These are phyloP conservation scores for Apodemia hepburni DNA, from an alignment of 2,888 invertebrate genomes.

Conservation along the genomic window DNA sequence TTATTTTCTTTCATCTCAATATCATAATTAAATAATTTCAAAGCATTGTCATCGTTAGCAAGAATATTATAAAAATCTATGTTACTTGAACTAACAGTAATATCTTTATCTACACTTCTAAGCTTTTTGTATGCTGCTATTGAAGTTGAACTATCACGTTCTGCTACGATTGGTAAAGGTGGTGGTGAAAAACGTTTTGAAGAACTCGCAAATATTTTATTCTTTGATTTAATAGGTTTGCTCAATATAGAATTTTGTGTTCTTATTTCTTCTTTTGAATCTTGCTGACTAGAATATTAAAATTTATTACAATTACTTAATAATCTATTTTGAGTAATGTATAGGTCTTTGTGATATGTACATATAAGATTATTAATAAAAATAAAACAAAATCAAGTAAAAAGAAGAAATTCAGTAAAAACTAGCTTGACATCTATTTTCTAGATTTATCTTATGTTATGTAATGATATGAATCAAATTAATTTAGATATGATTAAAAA, in stretches of 20 bases:
- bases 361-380: too few species aligned
- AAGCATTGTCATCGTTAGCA: neutral
- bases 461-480: too few species aligned
- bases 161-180: conserved; percentile 39
- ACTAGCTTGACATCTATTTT: too few species aligned
- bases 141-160: conserved; percentile 41
- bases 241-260: conserved; percentile 29
- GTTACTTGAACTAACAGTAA: conserved; percentile 49
- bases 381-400: too few species aligned
- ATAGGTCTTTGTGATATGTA: too few species aligned
- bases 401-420: too few species aligned
- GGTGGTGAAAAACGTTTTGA: conserved; percentile 39
- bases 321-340: neutral
- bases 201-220: conserved; percentile 40
- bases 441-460: too few species aligned
- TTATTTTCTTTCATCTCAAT: conserved; percentile 2
- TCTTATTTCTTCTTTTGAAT: conserved; percentile 36
- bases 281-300: conserved; percentile 37
- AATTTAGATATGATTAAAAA: too few species aligned
- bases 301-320: neutral
- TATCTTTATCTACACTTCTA: conserved; percentile 45
- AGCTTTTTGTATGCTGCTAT: conserved; percentile 29
- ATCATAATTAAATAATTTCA: neutral
- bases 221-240: conserved; percentile 39
- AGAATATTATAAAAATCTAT: conserved; percentile 43